Evolutionary conservation across 92 coral and sea anemone genomes (phyloP), one percentile per base, ranked within the genome.

Genomic region (Epizoanthus rinbou): DNA sequence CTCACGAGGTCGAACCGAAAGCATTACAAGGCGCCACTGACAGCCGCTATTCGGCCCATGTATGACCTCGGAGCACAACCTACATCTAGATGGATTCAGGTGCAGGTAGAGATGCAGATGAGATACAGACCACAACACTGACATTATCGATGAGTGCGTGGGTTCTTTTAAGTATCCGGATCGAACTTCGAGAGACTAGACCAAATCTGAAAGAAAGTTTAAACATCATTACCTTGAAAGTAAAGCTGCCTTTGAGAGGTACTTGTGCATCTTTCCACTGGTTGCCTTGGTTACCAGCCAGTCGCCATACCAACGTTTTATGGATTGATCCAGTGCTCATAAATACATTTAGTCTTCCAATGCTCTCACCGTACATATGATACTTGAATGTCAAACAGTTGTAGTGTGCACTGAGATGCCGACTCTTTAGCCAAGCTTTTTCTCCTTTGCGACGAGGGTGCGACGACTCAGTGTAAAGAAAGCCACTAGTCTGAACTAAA

Each of bases 281-380:
- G 23, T 58, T 70, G 53, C 86, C 69, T 82, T 82, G 86, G 64
- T 82, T 57, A 9, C 86, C 86, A 39, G 79, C 70, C 22, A 82
- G 66, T 41, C 70, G 60, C 86, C 86, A 82, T 3, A 82, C 25
- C 58, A 66, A 78, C 31, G 57, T 25, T 35, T 57, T 39, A 1
- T 24, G 33, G 22, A 56, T 21, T 11, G 13, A 24, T 9, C 69
- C 79, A 19, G 24, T 62, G 22, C 39, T 62, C 15, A 45, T 56
- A 43, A 24, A 82, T n/a, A 82, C 86, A 56, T 82, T 73, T 15
- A 82, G 66, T 28, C 86, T 59, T 39, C 86, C 86, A 11, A 57
- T 57, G 1, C 28, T 59, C 10, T 19, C 58, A 14, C 86, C 86
- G 19, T 58, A 16, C 86, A 82, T 82, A 66, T 71, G 86, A 62